phyloP scores from a whole-genome alignment of 2,888 invertebrate species.

The Pegoplata infirma region DNA sequence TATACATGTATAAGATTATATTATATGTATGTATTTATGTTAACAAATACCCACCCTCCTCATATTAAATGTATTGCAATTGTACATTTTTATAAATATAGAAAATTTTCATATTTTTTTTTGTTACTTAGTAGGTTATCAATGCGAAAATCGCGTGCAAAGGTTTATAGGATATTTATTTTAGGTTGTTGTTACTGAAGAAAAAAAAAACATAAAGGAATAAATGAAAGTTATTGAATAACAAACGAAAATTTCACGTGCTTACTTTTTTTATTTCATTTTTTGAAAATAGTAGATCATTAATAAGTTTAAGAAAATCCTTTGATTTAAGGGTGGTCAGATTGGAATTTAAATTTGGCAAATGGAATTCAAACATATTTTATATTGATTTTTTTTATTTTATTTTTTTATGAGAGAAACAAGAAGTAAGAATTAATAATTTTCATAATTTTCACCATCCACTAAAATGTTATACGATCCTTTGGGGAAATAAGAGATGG shows the following conservation, averaged over 20 bases:
- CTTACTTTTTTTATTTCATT: neutral
- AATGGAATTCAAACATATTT: no score
- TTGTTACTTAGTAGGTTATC: neutral
- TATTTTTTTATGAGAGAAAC: no score
- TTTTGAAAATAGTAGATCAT: neutral
- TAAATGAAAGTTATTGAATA: neutral
- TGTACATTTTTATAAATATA: neutral
- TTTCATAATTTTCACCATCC: no score
- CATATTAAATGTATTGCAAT: conserved; percentile 1
- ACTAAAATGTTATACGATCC: no score
- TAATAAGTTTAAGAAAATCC: neutral
- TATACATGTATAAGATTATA: neutral
- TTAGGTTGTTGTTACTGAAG: neutral
- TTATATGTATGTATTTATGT: neutral
- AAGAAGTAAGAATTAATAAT: no score
- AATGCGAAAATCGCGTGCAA: neutral
- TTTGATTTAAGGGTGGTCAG: neutral
- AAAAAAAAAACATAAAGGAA: neutral
- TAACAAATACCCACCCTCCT: neutral
- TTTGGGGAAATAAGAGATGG: no score
- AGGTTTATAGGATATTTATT: neutral
- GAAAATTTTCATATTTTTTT: neutral
- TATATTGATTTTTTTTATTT: no score
- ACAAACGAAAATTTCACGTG: neutral
- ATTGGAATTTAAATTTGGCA: no score